Conservation (phyloP, 2,113 vertebrate species). For the Ivindomyrus marchei region DNA sequence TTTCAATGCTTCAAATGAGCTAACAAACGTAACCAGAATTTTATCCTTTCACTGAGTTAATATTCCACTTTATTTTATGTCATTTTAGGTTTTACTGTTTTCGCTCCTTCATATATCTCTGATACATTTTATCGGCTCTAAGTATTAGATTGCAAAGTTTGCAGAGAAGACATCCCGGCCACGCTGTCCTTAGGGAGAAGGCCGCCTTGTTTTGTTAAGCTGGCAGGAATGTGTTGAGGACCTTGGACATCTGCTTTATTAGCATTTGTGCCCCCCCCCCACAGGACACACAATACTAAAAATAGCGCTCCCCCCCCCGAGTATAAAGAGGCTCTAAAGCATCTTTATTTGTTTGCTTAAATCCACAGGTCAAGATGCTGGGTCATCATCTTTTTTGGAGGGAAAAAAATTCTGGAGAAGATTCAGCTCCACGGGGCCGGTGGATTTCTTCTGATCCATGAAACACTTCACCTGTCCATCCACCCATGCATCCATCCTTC, state of each 20-base stretch:
- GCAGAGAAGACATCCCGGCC: slow-evolving; percentile 36
- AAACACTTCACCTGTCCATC: not conserved
- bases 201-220: slow-evolving; percentile 61
- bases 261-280: slow-evolving; percentile 50
- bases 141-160: slow-evolving; percentile 31
- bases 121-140: not conserved
- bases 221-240: slow-evolving; percentile 59
- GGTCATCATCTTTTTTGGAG: not conserved
- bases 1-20: not conserved
- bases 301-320: not conserved
- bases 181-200: slow-evolving; percentile 42
- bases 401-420: not conserved
- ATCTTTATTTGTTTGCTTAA: not conserved
- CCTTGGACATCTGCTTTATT: slow-evolving; percentile 66
- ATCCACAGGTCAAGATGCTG: not conserved
- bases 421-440: not conserved
- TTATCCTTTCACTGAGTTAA: not conserved
- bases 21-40: not conserved
- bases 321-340: not conserved
- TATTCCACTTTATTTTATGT: not conserved
- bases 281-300: not conserved
- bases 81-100: not conserved
- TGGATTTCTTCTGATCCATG: not conserved
- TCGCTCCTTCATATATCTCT: not conserved
- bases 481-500: not conserved